Evolutionary conservation across 2,797 vertebrate genomes (phyloP).

Genomic region (Premnoplex brunnescens): DNA sequence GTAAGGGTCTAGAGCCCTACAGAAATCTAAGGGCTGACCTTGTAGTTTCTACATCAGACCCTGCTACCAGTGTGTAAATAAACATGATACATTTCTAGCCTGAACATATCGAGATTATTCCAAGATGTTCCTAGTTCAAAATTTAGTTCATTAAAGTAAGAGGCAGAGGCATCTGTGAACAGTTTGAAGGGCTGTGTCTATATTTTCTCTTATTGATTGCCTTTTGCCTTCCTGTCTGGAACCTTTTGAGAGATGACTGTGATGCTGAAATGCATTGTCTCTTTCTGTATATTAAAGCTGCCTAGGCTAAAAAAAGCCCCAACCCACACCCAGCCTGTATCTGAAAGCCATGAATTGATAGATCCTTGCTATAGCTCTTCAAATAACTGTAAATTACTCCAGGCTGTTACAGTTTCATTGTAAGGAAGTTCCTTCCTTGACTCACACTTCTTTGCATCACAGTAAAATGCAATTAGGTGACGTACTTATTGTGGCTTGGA

Average conservation of each 20-base stretch:
- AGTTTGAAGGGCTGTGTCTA: conserved; percentile 1
- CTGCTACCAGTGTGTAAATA: neutral
- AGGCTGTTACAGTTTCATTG: neutral
- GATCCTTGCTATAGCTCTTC: neutral
- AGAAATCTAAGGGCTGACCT: neutral
- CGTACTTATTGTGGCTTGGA: conserved; percentile 46
- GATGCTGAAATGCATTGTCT: neutral
- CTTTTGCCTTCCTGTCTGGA: conserved; percentile 8
- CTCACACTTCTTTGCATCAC: conserved; percentile 35
- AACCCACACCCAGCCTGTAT: neutral
- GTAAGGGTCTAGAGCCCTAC: neutral
- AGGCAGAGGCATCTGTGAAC: neutral
- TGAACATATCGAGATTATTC: neutral
- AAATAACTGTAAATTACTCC: conserved; percentile 20
- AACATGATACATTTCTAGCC: neutral
- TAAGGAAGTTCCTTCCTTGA: conserved; percentile 35
- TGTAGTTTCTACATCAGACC: neutral
- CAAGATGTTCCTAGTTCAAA: conserved; percentile 23
- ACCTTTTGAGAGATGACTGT: conserved; percentile 5
- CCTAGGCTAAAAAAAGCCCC: neutral
- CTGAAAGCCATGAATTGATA: conserved; percentile 30
- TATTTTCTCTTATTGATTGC: conserved; percentile 23
- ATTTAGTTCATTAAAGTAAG: conserved; percentile 9
- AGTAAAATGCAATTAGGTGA: conserved; percentile 42
- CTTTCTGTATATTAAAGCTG: conserved; percentile 1